These are phyloP conservation scores for Volucella bombylans DNA, from an alignment of 2,888 invertebrate genomes.

Conservation along the genomic window DNA sequence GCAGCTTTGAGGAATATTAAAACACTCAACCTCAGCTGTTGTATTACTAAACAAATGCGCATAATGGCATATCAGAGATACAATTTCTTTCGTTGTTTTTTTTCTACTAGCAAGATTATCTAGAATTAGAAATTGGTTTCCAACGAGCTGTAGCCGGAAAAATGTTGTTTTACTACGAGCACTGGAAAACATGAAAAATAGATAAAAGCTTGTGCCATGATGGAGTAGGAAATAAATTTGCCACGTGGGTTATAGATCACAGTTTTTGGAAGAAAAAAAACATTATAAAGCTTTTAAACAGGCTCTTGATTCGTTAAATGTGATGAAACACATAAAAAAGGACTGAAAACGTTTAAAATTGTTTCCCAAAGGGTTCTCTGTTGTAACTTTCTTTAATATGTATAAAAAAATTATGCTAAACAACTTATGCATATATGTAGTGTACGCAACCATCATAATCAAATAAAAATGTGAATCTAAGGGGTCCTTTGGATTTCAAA, in stretches of 20 bases:
- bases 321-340: too few species aligned
- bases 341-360: too few species aligned
- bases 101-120: conserved; percentile 40
- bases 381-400: too few species aligned
- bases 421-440: too few species aligned
- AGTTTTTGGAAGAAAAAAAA: not conserved
- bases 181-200: not conserved
- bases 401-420: too few species aligned
- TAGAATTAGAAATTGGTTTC: conserved; percentile 49
- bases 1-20: conserved; percentile 53
- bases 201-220: not conserved
- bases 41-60: conserved; percentile 68
- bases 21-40: conserved; percentile 80
- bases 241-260: conserved; percentile 1
- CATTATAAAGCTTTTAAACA: too few species aligned
- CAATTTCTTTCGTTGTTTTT: not conserved
- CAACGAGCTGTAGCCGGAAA: conserved; percentile 18
- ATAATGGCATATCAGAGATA: conserved; percentile 57
- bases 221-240: conserved; percentile 25
- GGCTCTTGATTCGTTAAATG: too few species aligned
- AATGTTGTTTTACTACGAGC: conserved; percentile 15
- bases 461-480: too few species aligned
- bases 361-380: too few species aligned
- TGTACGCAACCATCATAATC: too few species aligned
- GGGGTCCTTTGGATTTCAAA: too few species aligned